Percentiles rank a stretch among this genome's conserved stretches.
Conservation (phyloP, 2,797 vertebrate species). For the Sarcoramphus papa region DNA sequence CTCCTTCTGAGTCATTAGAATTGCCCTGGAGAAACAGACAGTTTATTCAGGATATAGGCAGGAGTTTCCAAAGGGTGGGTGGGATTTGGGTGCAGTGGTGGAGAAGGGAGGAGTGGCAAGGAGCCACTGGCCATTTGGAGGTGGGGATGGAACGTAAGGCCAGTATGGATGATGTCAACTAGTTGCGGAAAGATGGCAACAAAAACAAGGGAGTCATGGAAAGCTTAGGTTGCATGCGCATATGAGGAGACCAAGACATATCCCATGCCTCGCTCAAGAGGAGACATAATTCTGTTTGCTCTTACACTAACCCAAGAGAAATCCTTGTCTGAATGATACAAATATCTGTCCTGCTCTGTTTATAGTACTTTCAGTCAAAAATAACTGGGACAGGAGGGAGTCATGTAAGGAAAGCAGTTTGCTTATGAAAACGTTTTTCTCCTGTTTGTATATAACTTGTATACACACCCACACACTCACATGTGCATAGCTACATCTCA, state of each 20-base stretch:
- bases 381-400: neutral
- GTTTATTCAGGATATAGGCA: neutral
- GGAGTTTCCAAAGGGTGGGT: neutral
- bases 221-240: neutral
- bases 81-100: neutral
- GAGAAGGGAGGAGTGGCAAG: neutral
- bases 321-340: neutral
- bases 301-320: neutral
- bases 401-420: neutral
- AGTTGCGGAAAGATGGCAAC: neutral
- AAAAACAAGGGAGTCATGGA: neutral
- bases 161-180: neutral
- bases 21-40: neutral
- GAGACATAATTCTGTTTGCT: neutral
- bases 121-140: neutral
- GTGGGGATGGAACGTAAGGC: neutral
- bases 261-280: neutral
- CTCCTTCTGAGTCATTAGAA: neutral
- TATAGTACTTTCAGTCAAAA: conserved; percentile 1
- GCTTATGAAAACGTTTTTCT: neutral
- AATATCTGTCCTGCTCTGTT: neutral
- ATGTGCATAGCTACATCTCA: neutral
- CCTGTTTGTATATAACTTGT: neutral
- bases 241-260: neutral
- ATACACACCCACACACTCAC: neutral